Evolutionary conservation across 2,797 vertebrate species (phyloP), one percentile per base, ranked within the genome.

Genomic region (Pipistrellus kuhlii): DNA sequence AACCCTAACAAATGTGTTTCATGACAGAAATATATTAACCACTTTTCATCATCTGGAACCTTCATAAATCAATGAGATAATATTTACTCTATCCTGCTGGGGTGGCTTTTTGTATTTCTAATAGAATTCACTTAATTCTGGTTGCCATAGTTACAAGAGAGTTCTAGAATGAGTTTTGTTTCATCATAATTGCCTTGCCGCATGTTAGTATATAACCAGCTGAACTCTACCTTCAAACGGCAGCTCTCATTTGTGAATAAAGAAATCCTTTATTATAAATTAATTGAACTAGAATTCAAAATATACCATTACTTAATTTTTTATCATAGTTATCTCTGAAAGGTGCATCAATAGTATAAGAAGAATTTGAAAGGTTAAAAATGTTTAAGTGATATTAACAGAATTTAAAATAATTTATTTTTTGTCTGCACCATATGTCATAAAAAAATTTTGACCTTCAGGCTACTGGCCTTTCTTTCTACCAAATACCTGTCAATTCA

Each of bases 111-210:
- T 96, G 90, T 98, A 94, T 95, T 98, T 98, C 96, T 98, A 97
- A 97, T 97, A 97, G 96, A 98, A 98, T 96, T 97, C 93, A 94
- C 83, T 97, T 96, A 98, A 97, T 97, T 92, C 95, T 93, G 86
- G 98, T 98, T 98, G 90, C 97, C 95, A 98, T 98, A 97, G 98
- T 95, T 98, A 98, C 98, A 71, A 93, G 53, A 97, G 95, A 98
- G 95, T 98, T 98, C 97, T 90, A 89, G 94, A 98, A 98, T 97
- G 78, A 97, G 92, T 97, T 98, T 97, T 97, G 97, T 98, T 98
- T 98, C 98, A 98, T 98, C 97, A 97, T 98, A 98, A 98, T 98
- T 98, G 98, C 96, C 96, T 98, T 98, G 98, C 96, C 96, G 48
- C 88, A 97, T 97, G 97, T 98, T 98, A 98, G 96, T 98, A 96